A percentile compares a stretch with the other conserved stretches of the same genome.
Conservation (phyloP, 2,113 vertebrate species). For the Aspiorhynchus laticeps region DNA sequence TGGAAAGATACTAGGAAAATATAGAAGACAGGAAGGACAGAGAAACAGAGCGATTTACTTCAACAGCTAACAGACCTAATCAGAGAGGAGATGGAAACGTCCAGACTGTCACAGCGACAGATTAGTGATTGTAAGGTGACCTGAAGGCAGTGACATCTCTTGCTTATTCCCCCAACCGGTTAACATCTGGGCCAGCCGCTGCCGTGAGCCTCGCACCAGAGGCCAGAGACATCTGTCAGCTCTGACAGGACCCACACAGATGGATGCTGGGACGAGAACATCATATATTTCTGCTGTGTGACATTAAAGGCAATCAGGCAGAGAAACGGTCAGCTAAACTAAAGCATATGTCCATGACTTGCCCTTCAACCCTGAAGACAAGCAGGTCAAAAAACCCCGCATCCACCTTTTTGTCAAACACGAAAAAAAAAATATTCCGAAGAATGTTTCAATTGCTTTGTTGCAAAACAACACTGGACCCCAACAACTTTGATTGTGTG, state of each 20-base stretch:
- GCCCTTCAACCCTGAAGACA: slow-evolving; percentile 35
- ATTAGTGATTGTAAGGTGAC: slow-evolving; percentile 42
- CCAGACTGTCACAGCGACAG: slow-evolving; percentile 42
- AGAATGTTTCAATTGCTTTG: not conserved
- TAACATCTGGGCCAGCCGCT: slow-evolving; percentile 48
- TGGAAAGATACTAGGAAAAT: not conserved
- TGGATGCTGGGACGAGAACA: slow-evolving; percentile 35
- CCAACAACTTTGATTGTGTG: not conserved
- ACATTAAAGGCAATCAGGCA: slow-evolving; percentile 51
- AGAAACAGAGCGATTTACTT: slow-evolving; percentile 5
- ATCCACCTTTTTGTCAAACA: not conserved
- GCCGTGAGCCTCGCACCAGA: slow-evolving; percentile 17
- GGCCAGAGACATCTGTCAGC: slow-evolving; percentile 49
- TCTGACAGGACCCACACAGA: slow-evolving; percentile 39
- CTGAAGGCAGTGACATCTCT: slow-evolving; percentile 39
- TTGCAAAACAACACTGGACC: not conserved
- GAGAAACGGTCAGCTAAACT: slow-evolving; percentile 24
- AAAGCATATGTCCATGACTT: slow-evolving; percentile 41
- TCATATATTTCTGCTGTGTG: slow-evolving; percentile 41
- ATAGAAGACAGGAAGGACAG: not conserved
- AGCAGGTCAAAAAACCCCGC: not conserved
- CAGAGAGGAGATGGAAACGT: slow-evolving; percentile 39
- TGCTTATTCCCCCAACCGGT: slow-evolving; percentile 24
- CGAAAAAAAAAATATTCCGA: not conserved
- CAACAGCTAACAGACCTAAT: slow-evolving; percentile 22